A percentile compares a stretch with the other conserved stretches of the same genome.
phyloP scores from a whole-genome alignment of 2,888 invertebrate genomes.

The Pomacea canaliculata region DNA sequence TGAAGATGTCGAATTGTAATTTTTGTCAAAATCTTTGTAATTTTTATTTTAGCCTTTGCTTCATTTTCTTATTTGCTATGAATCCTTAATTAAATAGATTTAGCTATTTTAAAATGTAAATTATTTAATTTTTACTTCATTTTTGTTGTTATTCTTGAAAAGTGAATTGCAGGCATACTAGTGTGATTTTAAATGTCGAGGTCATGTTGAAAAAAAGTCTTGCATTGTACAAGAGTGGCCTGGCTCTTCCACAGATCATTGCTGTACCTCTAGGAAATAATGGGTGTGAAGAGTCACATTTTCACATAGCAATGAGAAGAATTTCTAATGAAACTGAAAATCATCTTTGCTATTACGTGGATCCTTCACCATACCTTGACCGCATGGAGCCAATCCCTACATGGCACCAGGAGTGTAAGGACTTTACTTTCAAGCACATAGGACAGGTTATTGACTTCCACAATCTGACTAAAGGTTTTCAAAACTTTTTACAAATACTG shows the following conservation, averaged over 20 bases:
- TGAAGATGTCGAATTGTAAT: no score
- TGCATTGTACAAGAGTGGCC: no score
- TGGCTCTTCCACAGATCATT: constrained; percentile 1
- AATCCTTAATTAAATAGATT: not conserved
- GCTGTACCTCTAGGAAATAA: constrained; percentile 21
- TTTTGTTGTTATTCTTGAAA: not conserved
- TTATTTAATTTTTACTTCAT: no score
- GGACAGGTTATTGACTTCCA: constrained; percentile 33
- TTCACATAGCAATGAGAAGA: constrained; percentile 43
- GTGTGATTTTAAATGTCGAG: not conserved
- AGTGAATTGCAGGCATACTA: not conserved
- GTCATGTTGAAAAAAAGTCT: no score
- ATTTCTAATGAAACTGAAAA: not conserved
- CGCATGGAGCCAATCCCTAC: constrained; percentile 40
- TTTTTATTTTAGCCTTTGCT: not conserved
- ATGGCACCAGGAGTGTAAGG: constrained; percentile 48
- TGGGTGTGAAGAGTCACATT: constrained; percentile 32
- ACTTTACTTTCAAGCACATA: constrained; percentile 38
- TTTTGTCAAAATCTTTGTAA: not conserved
- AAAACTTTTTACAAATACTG: constrained; percentile 13
- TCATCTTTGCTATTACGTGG: constrained; percentile 41
- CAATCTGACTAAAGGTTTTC: constrained; percentile 20
- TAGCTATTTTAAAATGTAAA: not conserved
- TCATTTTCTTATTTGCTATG: not conserved
- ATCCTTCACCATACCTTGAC: constrained; percentile 45